Evolutionary conservation across 2,888 invertebrate genomes (phyloP).

Genomic region (Meta bourneti): DNA sequence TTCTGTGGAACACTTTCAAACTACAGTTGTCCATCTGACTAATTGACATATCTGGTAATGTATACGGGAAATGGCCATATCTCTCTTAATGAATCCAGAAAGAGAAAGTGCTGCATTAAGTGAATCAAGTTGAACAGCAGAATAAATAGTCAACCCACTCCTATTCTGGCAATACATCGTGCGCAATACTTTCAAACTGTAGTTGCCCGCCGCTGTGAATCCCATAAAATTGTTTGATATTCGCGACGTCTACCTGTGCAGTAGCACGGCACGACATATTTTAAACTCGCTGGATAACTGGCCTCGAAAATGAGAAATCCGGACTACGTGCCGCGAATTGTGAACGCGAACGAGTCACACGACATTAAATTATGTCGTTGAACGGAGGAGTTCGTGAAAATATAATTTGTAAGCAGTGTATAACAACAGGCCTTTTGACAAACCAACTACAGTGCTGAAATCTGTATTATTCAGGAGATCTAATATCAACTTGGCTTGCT

Average conservation of each 20-base stretch:
- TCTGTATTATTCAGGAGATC: conserved; percentile 41
- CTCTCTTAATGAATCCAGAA: no score
- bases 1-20: no score
- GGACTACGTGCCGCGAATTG: conserved; percentile 38
- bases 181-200: conserved; percentile 21
- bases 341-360: conserved; percentile 33
- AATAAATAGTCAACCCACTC: conserved; percentile 6
- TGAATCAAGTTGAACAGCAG: background rate
- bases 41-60: no score
- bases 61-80: no score
- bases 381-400: conserved; percentile 38
- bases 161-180: background rate
- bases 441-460: conserved; percentile 51
- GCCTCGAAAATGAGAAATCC: conserved; percentile 61
- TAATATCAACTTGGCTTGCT: conserved; percentile 20
- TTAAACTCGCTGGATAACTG: conserved; percentile 37
- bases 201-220: conserved; percentile 29
- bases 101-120: no score
- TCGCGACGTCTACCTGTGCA: conserved; percentile 25
- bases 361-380: conserved; percentile 62
- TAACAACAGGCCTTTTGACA: conserved; percentile 62
- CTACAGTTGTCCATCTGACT: no score
- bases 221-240: conserved; percentile 68
- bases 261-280: conserved; percentile 20
- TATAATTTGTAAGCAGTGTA: conserved; percentile 55